phyloP scores from a whole-genome alignment of 1,140 invertebrate species.

The Dendroctonus valens region DNA sequence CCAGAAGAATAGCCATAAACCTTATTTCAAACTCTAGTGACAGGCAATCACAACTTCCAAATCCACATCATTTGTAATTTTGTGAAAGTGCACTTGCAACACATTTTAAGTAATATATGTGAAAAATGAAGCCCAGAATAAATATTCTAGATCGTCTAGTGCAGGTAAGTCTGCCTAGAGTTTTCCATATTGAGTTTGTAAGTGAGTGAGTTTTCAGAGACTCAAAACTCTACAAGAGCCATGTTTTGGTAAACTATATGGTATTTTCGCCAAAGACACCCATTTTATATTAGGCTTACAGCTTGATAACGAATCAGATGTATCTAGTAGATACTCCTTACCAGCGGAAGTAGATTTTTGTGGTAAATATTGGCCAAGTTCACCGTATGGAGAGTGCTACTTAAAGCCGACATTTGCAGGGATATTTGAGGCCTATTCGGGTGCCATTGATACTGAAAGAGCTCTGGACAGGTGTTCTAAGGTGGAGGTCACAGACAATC shows the following conservation, averaged over 20 bases:
- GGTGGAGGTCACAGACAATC: constrained; percentile 75
- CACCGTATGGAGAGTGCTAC: neutral
- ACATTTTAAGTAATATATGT: neutral
- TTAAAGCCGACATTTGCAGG: constrained; percentile 6
- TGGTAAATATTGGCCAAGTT: constrained; percentile 56
- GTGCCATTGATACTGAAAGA: constrained; percentile 29
- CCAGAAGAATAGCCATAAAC: no score
- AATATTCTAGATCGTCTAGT: constrained; percentile 20
- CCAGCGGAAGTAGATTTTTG: constrained; percentile 73
- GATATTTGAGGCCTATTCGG: constrained; percentile 33
- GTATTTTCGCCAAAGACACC: constrained; percentile 69
- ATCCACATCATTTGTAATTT: neutral
- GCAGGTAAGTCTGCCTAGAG: constrained; percentile 7
- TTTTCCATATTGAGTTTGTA: neutral
- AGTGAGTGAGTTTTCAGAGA: constrained; percentile 53
- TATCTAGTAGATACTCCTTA: constrained; percentile 58
- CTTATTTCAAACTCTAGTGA: no score
- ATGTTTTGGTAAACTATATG: constrained; percentile 68
- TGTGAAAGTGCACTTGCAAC: neutral
- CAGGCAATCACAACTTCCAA: no score
- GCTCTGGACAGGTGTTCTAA: constrained; percentile 53
- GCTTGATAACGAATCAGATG: constrained; percentile 58
- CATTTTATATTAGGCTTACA: constrained; percentile 66
- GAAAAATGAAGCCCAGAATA: constrained; percentile 23
- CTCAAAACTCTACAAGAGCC: constrained; percentile 57